Evolutionary conservation across 2,113 vertebrate genomes (phyloP).

Genomic region (Calidris pygmaea): DNA sequence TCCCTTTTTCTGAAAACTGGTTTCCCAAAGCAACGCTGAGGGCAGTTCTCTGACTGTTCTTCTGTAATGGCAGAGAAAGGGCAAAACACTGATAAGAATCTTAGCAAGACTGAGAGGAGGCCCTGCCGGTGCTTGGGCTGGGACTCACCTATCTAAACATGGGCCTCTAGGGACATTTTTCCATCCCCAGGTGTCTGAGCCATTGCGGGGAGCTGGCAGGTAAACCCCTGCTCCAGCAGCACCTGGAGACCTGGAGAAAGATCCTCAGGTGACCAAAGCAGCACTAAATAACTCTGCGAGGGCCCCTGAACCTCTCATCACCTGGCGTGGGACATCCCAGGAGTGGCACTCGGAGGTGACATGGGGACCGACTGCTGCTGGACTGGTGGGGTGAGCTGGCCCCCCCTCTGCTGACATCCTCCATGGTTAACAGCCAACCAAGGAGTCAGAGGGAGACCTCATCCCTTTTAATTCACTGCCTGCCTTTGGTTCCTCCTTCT

Average conservation of each 20-base stretch:
- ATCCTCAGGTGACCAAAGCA: neutral
- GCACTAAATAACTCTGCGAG: neutral
- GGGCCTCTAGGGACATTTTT: neutral
- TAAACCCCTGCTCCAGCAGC: accelerated
- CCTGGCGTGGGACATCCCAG: accelerated
- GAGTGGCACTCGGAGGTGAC: accelerated
- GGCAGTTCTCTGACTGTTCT: neutral
- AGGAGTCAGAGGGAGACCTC: neutral
- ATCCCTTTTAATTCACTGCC: neutral
- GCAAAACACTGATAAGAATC: neutral
- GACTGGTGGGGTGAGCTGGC: neutral
- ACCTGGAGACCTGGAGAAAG: neutral
- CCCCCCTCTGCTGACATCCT: neutral
- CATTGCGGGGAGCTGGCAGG: too few relatives aligned
- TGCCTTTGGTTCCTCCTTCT: neutral
- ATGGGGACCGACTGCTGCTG: accelerated
- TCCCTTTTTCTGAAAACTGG: neutral
- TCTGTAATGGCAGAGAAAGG: neutral
- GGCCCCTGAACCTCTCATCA: neutral
- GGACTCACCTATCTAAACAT: neutral
- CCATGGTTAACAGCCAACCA: accelerated
- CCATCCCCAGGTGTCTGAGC: neutral
- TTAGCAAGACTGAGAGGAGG: neutral
- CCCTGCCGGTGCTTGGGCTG: neutral
- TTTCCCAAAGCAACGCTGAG: neutral